These are phyloP conservation scores for Gortyna flavago DNA, from an alignment of 2,888 invertebrate species.

Conservation along the genomic window DNA sequence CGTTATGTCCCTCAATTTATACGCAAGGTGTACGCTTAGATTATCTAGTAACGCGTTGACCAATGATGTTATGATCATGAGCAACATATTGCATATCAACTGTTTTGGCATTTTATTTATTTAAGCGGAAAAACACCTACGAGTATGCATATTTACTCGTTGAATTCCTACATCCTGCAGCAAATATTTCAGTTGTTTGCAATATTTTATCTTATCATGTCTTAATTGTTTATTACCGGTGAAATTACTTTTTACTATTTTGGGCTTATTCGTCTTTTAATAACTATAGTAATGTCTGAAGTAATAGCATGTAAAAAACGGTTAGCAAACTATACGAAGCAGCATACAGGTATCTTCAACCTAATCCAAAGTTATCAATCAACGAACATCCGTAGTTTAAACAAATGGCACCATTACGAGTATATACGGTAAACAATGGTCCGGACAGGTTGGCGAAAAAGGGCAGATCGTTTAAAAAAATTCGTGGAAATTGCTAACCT, in stretches of 20 bases:
- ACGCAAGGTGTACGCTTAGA: slow-evolving; percentile 35
- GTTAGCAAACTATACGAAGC: slow-evolving; percentile 19
- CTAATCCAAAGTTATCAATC: slow-evolving; percentile 56
- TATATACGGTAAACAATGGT: slow-evolving; percentile 71
- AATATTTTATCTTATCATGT: slow-evolving; percentile 49
- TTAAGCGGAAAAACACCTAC: slow-evolving; percentile 24
- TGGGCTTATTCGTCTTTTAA: neutral
- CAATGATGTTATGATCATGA: slow-evolving; percentile 24
- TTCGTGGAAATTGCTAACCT: slow-evolving; percentile 74
- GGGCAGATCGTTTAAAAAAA: slow-evolving; percentile 66
- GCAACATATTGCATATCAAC: slow-evolving; percentile 10
- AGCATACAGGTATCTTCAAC: slow-evolving; percentile 5
- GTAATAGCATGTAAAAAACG: slow-evolving; percentile 11
- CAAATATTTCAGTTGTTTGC: slow-evolving; percentile 37
- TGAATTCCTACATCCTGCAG: slow-evolving; percentile 29
- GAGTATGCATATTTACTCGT: slow-evolving; percentile 32
- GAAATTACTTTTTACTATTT: slow-evolving; percentile 12
- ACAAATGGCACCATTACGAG: slow-evolving; percentile 59
- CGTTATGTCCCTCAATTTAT: slow-evolving; percentile 52
- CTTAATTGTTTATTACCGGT: slow-evolving; percentile 18
- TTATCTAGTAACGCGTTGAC: slow-evolving; percentile 28
- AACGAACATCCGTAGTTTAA: slow-evolving; percentile 53
- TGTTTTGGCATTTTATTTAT: slow-evolving; percentile 17
- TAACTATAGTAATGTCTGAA: neutral
- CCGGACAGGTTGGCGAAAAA: slow-evolving; percentile 62